Base-by-base conservation (phyloP, 2,888 invertebrate genomes). In the Drosophila mettleri region DNA sequence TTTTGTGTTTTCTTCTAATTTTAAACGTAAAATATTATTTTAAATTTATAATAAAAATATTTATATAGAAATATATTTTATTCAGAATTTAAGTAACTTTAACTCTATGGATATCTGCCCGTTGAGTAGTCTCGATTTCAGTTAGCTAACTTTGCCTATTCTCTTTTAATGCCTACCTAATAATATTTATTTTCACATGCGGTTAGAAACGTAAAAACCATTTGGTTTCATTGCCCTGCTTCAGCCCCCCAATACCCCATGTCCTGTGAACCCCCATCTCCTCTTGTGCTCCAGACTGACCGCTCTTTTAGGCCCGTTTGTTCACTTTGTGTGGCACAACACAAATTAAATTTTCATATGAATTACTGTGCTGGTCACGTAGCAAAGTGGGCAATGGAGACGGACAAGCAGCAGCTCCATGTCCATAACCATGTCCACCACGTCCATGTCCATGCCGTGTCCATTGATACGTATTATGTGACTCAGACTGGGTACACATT, bases 401-500 rank as follows among this genome's bases (percentile, higher is more conserved):
- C 38, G 33, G 49, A 38, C 53, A 58, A 41, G 46, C 63, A 22
- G 58, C 62, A 49, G 18, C 20, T 39, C 62, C 51, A 62, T 55
- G 33, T 34, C 39, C 51, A 63, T 51, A 57, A 62, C 41, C 49
- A 58, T 12, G 20, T 18, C 49, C 43, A 62, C 58, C 70, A 72
- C 34, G 41, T n/a, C 60, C 43, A 61, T 61, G 70, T 68, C 39
- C 83, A 70, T 66, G 79, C 46, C 48, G 74, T 75, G 77, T 75
- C 86, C 88, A 85, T 88, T 85, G 85, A 85, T 85, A 85, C 80
- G 84, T 79, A 78, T 86, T 85, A 86, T 86, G 85, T 85, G 88
- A 86, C 88, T 69, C 51, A 68, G 72, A 59, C 77, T 60, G 69
- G 38, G 64, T 73, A 77, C 61, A 67, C 67, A 84, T 81, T 75